Evolutionary conservation across 2,797 vertebrate species (phyloP).

Genomic region (Acomys russatus): DNA sequence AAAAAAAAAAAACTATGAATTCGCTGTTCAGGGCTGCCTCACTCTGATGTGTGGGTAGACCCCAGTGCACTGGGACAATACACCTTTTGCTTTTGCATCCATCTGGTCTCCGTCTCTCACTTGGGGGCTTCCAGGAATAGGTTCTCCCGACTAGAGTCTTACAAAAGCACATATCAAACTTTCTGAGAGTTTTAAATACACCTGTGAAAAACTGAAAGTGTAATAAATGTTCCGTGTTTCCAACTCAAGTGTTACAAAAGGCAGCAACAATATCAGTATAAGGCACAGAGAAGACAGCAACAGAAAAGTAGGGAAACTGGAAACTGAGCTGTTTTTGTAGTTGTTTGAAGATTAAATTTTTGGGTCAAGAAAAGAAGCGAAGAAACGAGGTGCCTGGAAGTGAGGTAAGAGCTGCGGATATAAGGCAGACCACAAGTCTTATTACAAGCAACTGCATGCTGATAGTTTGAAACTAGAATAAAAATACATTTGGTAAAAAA

Average conservation of each 20-base stretch:
- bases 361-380: conserved; percentile 32
- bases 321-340: background rate
- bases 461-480: background rate
- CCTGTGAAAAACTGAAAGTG: conserved; percentile 7
- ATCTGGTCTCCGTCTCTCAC: no score
- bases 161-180: background rate
- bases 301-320: background rate
- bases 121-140: no score
- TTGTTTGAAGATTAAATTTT: background rate
- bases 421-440: background rate
- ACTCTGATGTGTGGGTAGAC: no score
- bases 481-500: conserved; percentile 4
- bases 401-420: background rate
- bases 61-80: no score
- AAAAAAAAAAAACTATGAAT: no score
- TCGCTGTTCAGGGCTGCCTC: no score
- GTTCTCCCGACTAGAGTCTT: no score
- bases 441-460: no score
- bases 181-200: background rate
- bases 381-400: background rate
- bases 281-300: background rate
- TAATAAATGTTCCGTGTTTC: conserved; percentile 1
- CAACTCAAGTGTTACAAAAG: background rate
- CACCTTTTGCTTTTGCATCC: no score
- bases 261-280: background rate